phyloP scores from a whole-genome alignment of 2,113 vertebrate species.

The Aplodontia rufa region DNA sequence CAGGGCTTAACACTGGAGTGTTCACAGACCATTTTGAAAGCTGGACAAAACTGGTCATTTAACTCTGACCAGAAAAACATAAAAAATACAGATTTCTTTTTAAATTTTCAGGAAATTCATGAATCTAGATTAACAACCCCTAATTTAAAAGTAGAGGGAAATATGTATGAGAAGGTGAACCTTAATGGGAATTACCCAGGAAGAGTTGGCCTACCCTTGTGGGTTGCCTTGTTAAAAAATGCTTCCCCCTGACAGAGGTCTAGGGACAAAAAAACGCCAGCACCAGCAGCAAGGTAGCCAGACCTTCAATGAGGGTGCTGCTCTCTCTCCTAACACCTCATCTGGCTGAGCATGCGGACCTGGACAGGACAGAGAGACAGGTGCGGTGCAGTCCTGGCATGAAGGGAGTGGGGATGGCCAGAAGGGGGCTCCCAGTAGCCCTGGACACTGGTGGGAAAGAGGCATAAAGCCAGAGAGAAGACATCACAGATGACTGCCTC shows the following conservation, averaged over 20 bases:
- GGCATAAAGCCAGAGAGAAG: not conserved
- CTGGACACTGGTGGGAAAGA: not conserved
- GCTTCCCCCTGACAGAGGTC: not conserved
- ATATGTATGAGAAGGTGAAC: not conserved
- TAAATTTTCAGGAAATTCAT: not conserved
- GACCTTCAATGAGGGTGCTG: not conserved
- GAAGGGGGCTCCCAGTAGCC: not conserved
- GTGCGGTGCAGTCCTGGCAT: not conserved
- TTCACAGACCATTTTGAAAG: not conserved
- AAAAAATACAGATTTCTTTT: not conserved
- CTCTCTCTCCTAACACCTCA: not conserved
- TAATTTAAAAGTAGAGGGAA: constrained; percentile 25
- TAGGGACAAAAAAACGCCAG: not conserved
- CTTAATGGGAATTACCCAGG: not conserved
- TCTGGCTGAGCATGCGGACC: not conserved
- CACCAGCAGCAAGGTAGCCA: not conserved
- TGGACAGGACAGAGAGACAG: not conserved
- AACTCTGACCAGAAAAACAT: constrained; percentile 11
- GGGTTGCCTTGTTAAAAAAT: constrained; percentile 1
- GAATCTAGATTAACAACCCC: constrained; percentile 21
- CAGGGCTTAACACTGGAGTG: not conserved
- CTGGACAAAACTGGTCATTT: not conserved
- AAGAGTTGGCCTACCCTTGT: not conserved
- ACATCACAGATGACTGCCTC: constrained; percentile 26
- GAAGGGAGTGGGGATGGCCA: not conserved